Conservation (phyloP, 2,113 vertebrate genomes). For the Zingel zingel region DNA sequence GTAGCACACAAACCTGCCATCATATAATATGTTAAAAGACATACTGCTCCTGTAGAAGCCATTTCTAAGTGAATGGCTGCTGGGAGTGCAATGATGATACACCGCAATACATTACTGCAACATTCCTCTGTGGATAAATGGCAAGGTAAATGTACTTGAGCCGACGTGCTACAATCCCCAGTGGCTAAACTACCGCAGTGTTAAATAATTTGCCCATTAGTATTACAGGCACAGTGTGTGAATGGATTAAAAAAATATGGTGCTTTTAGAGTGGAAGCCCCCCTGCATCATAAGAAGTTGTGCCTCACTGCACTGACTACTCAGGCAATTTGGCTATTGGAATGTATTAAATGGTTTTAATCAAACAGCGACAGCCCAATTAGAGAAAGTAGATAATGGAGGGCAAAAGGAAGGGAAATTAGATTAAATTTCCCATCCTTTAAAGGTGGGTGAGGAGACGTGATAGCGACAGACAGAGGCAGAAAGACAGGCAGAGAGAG, state of each 20-base stretch:
- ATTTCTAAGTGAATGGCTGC: constrained; percentile 34
- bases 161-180: constrained; percentile 1
- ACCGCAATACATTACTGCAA: constrained; percentile 17
- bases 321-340: constrained; percentile 43
- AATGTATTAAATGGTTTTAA: constrained; percentile 47
- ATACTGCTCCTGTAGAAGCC: constrained; percentile 27
- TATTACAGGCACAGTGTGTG: constrained; percentile 19
- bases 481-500: constrained; percentile 15
- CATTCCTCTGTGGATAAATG: constrained; percentile 60
- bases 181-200: constrained; percentile 3
- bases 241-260: constrained; percentile 33
- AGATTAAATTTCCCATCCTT: constrained; percentile 21
- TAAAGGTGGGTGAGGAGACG: constrained; percentile 5
- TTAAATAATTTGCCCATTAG: constrained; percentile 54
- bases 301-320: constrained; percentile 30
- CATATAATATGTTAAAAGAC: constrained; percentile 14
- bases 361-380: constrained; percentile 52
- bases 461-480: neutral
- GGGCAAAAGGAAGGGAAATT: constrained; percentile 38
- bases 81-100: constrained; percentile 18
- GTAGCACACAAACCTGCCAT: constrained; percentile 1
- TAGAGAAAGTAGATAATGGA: constrained; percentile 46
- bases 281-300: constrained; percentile 23
- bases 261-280: constrained; percentile 37
- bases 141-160: constrained; percentile 39